Base-by-base conservation (phyloP, 53 echinoderm and acorn worm species). In the Paelopatides confundens region DNA sequence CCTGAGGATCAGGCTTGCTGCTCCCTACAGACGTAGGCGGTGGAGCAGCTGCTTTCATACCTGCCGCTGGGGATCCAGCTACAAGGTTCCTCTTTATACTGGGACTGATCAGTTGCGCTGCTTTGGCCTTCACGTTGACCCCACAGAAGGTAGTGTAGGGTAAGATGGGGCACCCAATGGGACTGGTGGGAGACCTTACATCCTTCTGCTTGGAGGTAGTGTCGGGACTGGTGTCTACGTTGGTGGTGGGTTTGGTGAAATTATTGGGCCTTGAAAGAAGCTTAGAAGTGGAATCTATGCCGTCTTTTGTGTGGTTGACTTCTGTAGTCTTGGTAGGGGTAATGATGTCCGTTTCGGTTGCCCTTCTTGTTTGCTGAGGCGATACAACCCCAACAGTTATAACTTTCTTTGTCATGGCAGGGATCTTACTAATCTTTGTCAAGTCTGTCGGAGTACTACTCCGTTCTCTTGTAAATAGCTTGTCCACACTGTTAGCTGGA, bases 351-450 rank as follows among this genome's bases (percentile, higher is more conserved):
- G 27, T 35, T 33, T 54, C 76, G 5, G 77, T 48, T 14, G 76
- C 71, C 86, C 90, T 95, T 63, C 91, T 89, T 26, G 87, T 92
- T 53, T 89, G 93, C 79, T 93, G 93, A 11, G 95, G 93, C 14
- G 93, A 93, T 62, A 91, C 83, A 27, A 89, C 87, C 36, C 77
- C 91, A n/a, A 86, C 82, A 35, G 92, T 92, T 2, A 78, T 69
- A 10, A 89, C 64, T 70, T 89, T 89, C 46, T 93, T 86, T 35
- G 86, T 86, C 93, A 85, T 86, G 31, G 89, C 86, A 23, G 95
- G 95, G 63, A 95, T 95, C 78, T 95, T 95, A 46, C 91, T 95
- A 35, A 91, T 91, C 81, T 89, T 91, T 69, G 89, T 89, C 50
- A 87, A 67, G 17, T 88, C 85, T 13, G 95, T 90, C 12, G 86